Percentiles rank a stretch among this genome's conserved stretches.
Conservation (phyloP, 2,888 invertebrate genomes). For the Thereva unica region DNA sequence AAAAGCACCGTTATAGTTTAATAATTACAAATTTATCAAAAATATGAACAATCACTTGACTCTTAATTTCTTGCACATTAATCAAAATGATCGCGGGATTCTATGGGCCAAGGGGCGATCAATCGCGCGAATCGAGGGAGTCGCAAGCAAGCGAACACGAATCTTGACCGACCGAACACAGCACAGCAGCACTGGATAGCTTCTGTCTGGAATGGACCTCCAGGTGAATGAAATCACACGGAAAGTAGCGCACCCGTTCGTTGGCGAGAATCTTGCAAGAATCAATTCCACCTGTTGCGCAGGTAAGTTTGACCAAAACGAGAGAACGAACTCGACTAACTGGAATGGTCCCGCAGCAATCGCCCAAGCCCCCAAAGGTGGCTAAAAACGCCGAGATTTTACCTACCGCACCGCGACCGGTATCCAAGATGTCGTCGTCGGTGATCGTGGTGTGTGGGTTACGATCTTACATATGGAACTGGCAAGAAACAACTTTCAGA, state of each 20-base stretch:
- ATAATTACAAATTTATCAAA: conserved; percentile 4
- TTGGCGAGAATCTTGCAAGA: conserved; percentile 6
- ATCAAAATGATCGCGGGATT: neutral
- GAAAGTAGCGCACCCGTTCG: conserved; percentile 5
- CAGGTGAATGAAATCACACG: conserved; percentile 8
- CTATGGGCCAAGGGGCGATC: neutral
- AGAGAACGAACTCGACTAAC: conserved; percentile 31
- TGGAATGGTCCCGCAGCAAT: conserved; percentile 12
- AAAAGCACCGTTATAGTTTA: conserved; percentile 19
- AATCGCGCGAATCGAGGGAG: too few relatives aligned
- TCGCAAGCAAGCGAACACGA: neutral
- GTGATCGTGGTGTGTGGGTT: conserved; percentile 21
- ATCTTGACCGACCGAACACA: conserved; percentile 2
- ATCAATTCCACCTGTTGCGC: conserved; percentile 26
- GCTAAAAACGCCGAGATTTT: conserved; percentile 26
- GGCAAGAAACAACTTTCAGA: conserved; percentile 29
- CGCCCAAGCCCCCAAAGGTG: conserved; percentile 19
- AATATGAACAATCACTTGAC: neutral
- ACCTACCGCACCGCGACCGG: conserved; percentile 29
- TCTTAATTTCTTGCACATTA: neutral
- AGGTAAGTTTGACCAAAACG: conserved; percentile 27
- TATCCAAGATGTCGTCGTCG: conserved; percentile 3
- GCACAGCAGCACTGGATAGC: conserved; percentile 1
- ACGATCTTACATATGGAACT: neutral
- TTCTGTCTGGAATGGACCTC: neutral